These are phyloP conservation scores for Gila robusta DNA, from an alignment of 2,797 vertebrate species.

Conservation along the genomic window DNA sequence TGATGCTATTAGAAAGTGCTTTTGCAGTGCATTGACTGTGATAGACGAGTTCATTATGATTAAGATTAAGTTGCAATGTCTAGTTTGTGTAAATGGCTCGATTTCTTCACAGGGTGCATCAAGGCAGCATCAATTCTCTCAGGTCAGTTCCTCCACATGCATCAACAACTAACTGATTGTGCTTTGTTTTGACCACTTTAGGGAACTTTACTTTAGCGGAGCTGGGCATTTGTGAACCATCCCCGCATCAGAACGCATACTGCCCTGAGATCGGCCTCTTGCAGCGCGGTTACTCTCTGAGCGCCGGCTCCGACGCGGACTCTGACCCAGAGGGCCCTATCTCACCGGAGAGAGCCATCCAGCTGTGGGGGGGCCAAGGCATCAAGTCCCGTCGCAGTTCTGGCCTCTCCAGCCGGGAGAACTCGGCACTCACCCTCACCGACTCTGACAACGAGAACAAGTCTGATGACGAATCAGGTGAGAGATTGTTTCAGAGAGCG, in stretches of 20 bases:
- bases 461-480: slow-evolving; percentile 90
- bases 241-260: slow-evolving; percentile 83
- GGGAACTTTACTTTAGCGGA: slow-evolving; percentile 88
- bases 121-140: not conserved
- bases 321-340: slow-evolving; percentile 86
- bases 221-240: slow-evolving; percentile 86
- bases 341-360: slow-evolving; percentile 86
- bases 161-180: not conserved
- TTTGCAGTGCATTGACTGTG: not conserved
- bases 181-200: slow-evolving; percentile 43
- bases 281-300: slow-evolving; percentile 84
- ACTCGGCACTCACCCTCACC: slow-evolving; percentile 89
- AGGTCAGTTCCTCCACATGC: not conserved
- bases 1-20: not conserved
- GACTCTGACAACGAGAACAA: slow-evolving; percentile 91
- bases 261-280: slow-evolving; percentile 87
- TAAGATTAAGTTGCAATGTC: not conserved
- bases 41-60: not conserved
- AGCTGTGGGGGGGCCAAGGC: slow-evolving; percentile 83
- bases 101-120: not conserved
- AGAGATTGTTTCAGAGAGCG: slow-evolving; percentile 47
- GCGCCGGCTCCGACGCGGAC: slow-evolving; percentile 83
- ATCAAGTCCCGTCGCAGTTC: slow-evolving; percentile 87
- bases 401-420: slow-evolving; percentile 87
- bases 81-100: not conserved